Evolutionary conservation across 2,888 invertebrate species (phyloP), one percentile per base, ranked within the genome.

Genomic region (Drosophila putrida): DNA sequence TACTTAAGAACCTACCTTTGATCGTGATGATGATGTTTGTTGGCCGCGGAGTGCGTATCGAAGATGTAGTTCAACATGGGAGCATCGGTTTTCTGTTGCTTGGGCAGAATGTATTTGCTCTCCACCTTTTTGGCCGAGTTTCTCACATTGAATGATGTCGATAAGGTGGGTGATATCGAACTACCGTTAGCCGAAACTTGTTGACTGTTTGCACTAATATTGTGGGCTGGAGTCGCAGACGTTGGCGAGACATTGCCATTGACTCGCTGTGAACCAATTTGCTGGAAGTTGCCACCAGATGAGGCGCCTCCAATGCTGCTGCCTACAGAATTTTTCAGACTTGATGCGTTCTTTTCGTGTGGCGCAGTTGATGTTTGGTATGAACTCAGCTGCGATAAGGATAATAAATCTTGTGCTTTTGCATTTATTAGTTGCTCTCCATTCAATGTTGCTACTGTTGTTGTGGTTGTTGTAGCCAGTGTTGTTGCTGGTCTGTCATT

Each of bases 51-150:
- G 87, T 95, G 95, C 0, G 95, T 94, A 90, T 96, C 95, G 89
- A 95, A 95, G 75, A 96, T 95, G 82, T 95, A 95, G 91, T 95
- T 95, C 57, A 95, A 91, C 95, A 96, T 95, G 8, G 95, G 95
- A 0, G 95, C 94, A 85, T 95, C 95, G 1, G 94, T 94, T 76
- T 94, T 92, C 51, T 94, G 94, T 25, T 92, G 92, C 72, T 93
- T 93, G 73, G 92, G 44, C 92, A 93, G 62, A 83, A 93, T 71
- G 78, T 87, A 66, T 92, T 93, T 91, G 65, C 80, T 90, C 11
- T 91, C 89, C 35, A 84, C 80, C 75, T 88, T 91, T 41, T 76
- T 80, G 60, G 87, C 82, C 47, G 90, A 88, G 49, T 69, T 80
- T 58, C 80, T 81, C 6, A 74, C 67, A 39, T 63, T 67, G 13